Evolutionary conservation across 1,140 invertebrate genomes (phyloP), one percentile per base, ranked within the genome.

Genomic region (Alviniconcha marisindica): DNA sequence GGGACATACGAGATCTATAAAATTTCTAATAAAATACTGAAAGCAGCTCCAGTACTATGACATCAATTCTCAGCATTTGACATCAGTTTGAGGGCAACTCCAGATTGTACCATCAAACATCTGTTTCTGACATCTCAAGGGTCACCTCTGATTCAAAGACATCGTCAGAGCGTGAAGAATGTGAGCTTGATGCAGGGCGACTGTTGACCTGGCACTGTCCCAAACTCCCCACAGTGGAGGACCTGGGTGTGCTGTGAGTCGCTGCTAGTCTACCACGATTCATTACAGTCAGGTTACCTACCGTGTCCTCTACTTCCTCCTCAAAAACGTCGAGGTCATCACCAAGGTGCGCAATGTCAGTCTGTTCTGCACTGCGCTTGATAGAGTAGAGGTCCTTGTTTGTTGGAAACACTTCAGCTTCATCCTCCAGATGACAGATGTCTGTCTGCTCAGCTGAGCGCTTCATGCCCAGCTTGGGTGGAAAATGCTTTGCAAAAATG

Each of bases 341-440:
- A 69, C 87, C 84, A 79, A 89, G 80, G 77, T 87, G 84, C 15
- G 84, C 81, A 51, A 89, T 87, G 80, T 90, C 88, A 12, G 78
- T 84, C 36, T 88, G 87, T 77, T 89, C 89, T 21, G 81, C 88
- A 12, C 87, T 88, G 10, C 88, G 81, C 44, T 84, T 87, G 84
- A 90, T 90, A 28, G 76, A 60, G 74, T 77, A 87, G 12, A 83
- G 38, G 36, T 74, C 60, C 48, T 76, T 71, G 2, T 81, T 84
- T 0, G 78, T 69, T 5, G 84, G 83, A 21, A 87, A 71, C 31
- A 83, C 82, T 56, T 86, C 85, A 40, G 87, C 69, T 51, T 87
- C 85, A 21, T 87, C 87, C 44, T 88, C 87, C 4, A 87, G 84
- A 44, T 88, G 88, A 24, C 81, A 88, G 60, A 83, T 79, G 21